Evolutionary conservation across 2,888 invertebrate species (phyloP).

Genomic region (Horisme vitalbata): DNA sequence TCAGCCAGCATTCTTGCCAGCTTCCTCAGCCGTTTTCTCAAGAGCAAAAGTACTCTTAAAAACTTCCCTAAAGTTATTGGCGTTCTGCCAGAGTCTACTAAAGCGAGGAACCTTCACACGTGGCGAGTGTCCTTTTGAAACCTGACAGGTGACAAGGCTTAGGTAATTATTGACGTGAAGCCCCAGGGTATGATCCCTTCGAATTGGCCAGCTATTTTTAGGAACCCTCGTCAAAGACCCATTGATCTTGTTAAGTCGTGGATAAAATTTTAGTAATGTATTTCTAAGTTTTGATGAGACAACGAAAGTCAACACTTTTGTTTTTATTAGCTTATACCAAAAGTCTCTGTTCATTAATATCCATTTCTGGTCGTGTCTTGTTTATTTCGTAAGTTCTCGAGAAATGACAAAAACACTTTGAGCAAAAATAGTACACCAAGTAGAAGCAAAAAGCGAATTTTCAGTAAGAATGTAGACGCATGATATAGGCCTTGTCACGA

Average conservation of each 20-base stretch:
- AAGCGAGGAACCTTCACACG: slow-evolving; percentile 1
- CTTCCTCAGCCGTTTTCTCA: not conserved
- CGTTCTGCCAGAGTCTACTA: slow-evolving; percentile 8
- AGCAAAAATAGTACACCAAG: no score
- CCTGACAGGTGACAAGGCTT: slow-evolving; percentile 17
- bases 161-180: slow-evolving; percentile 14
- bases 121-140: slow-evolving; percentile 3
- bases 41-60: slow-evolving; percentile 6
- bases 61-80: slow-evolving; percentile 12
- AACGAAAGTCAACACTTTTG: no score
- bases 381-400: no score
- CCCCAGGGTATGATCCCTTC: slow-evolving; percentile 6
- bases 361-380: no score
- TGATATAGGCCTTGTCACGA: no score
- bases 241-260: slow-evolving; percentile 8
- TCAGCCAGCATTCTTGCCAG: not conserved
- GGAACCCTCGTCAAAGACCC: slow-evolving; percentile 16
- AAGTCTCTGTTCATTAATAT: no score
- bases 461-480: no score
- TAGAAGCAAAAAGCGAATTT: no score
- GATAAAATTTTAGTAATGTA: no score
- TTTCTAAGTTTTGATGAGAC: no score
- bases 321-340: no score
- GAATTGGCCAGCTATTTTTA: slow-evolving; percentile 4
- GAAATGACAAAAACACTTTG: no score